Conservation (phyloP, 2,797 vertebrate genomes). For the Pristis pectinata region DNA sequence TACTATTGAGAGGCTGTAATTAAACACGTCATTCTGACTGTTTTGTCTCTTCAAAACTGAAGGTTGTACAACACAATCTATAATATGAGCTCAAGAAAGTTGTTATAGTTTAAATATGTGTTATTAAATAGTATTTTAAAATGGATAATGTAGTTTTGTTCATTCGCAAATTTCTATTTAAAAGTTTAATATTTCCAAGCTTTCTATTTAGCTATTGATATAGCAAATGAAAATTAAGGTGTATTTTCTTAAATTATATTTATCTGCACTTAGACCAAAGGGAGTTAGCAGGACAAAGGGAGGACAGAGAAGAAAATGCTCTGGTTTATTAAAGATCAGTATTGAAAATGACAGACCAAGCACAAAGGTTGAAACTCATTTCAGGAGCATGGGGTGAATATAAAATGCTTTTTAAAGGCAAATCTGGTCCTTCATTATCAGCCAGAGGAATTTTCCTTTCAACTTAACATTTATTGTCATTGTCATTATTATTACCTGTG, state of each 20-base stretch:
- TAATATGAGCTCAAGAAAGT: neutral
- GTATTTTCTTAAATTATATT: constrained; percentile 55
- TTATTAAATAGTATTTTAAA: neutral
- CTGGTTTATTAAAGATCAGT: constrained; percentile 68
- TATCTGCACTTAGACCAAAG: constrained; percentile 52
- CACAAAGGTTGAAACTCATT: constrained; percentile 38
- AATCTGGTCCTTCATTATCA: neutral
- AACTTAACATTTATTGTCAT: neutral
- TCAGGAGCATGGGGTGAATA: neutral
- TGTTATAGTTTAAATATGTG: neutral
- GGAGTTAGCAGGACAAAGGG: constrained; percentile 66
- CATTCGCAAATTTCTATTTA: neutral
- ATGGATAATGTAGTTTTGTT: neutral
- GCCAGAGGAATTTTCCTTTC: neutral
- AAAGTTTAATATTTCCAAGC: neutral
- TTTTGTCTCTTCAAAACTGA: neutral
- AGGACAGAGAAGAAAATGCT: constrained; percentile 59
- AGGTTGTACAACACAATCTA: neutral
- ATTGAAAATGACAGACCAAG: constrained; percentile 63
- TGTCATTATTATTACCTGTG: neutral
- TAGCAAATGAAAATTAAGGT: neutral
- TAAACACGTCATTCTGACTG: neutral
- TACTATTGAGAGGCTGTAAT: neutral
- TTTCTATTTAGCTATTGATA: neutral
- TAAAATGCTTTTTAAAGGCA: neutral